Evolutionary conservation across 2,888 invertebrate genomes (phyloP).

Genomic region (Heliconius sara): DNA sequence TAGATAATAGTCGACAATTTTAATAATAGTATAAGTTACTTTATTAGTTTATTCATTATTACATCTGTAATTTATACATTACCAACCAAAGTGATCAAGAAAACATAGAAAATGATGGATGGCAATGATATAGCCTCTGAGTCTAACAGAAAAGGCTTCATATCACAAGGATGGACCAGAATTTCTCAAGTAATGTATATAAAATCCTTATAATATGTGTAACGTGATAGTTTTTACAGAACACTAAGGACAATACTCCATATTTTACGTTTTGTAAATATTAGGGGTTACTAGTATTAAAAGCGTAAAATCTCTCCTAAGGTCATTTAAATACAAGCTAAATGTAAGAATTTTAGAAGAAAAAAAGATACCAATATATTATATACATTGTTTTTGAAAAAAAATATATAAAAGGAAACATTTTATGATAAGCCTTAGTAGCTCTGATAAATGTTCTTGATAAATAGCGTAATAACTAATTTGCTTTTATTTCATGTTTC

Average conservation of each 20-base stretch:
- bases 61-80: slow-evolving; percentile 34
- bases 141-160: slow-evolving; percentile 84
- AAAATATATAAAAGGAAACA: neutral
- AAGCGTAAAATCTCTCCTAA: neutral
- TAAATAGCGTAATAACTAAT: neutral
- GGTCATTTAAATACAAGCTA: slow-evolving; percentile 9
- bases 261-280: neutral
- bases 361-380: neutral
- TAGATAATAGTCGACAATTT: slow-evolving; percentile 7
- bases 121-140: slow-evolving; percentile 87
- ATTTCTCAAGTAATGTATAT: slow-evolving; percentile 85
- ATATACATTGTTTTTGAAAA: neutral
- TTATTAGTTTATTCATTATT: slow-evolving; percentile 10
- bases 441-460: neutral
- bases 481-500: slow-evolving; percentile 15
- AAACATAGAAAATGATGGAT: slow-evolving; percentile 81
- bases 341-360: neutral
- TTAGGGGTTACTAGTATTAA: slow-evolving; percentile 14
- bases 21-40: slow-evolving; percentile 7
- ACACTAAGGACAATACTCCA: neutral
- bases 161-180: slow-evolving; percentile 87
- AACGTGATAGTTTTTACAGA: neutral
- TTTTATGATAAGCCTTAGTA: slow-evolving; percentile 16
- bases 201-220: neutral
- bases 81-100: slow-evolving; percentile 22